These are phyloP conservation scores for Merluccius polli DNA, from an alignment of 2,797 vertebrate genomes.

Conservation along the genomic window DNA sequence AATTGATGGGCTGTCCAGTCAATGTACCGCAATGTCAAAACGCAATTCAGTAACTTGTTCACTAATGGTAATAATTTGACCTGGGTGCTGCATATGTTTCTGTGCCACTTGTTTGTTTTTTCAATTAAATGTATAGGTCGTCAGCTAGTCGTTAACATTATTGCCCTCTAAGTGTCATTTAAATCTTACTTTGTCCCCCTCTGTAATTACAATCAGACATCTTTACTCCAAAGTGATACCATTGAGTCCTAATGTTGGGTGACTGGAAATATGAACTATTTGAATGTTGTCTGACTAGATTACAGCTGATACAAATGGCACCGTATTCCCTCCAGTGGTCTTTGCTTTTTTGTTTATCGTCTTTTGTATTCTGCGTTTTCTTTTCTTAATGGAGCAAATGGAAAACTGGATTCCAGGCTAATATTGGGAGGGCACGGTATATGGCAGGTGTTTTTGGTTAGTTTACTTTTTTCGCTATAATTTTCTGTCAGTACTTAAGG, in stretches of 20 bases:
- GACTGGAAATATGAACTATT: conserved; percentile 8
- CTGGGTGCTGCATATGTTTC: not conserved
- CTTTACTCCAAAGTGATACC: conserved; percentile 13
- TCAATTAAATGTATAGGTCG: conserved; percentile 21
- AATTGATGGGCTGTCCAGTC: not conserved
- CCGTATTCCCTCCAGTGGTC: conserved; percentile 18
- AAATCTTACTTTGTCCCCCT: conserved; percentile 4
- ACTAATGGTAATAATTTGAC: not conserved
- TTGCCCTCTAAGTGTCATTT: conserved; percentile 25
- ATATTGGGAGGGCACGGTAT: conserved; percentile 31
- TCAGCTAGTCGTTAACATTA: conserved; percentile 2
- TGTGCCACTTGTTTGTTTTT: conserved; percentile 10
- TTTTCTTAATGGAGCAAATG: conserved; percentile 78
- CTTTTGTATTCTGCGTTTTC: conserved; percentile 37
- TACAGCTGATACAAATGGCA: conserved; percentile 21
- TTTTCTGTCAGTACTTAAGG: conserved; percentile 51
- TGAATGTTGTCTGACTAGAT: conserved; percentile 28
- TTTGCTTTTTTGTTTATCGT: conserved; percentile 6
- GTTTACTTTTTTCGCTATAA: conserved; percentile 45
- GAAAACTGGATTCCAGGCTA: conserved; percentile 74
- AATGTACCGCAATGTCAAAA: not conserved
- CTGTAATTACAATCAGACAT: conserved; percentile 12
- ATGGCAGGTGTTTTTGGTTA: conserved; percentile 41
- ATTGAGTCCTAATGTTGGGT: not conserved
- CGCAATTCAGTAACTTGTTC: not conserved